Evolutionary conservation across 2,113 vertebrate species (phyloP).

Genomic region (Conger conger): DNA sequence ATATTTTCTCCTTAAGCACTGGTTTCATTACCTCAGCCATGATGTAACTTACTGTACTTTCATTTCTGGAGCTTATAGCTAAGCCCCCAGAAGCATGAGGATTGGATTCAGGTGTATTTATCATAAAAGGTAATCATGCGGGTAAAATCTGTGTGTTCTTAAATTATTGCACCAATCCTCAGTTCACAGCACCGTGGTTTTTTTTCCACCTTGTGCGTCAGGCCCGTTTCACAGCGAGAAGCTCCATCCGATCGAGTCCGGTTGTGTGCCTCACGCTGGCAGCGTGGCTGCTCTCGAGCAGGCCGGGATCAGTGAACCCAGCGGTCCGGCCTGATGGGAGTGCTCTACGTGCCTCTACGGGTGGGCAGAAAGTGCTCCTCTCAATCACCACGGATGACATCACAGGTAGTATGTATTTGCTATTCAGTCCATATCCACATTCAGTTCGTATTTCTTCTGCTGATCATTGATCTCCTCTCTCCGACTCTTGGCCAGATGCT

Average conservation of each 20-base stretch:
- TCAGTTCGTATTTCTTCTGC: not conserved
- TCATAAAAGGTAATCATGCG: not conserved
- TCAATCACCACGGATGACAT: not conserved
- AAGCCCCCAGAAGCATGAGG: too few relatives aligned
- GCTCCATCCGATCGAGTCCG: not conserved
- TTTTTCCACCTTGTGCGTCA: not conserved
- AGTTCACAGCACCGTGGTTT: not conserved
- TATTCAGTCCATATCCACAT: not conserved
- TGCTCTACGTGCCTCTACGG: not conserved
- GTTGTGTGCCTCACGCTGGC: not conserved
- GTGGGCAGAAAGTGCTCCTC: not conserved
- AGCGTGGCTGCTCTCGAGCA: not conserved
- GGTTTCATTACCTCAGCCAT: not conserved
- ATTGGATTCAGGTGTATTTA: not conserved
- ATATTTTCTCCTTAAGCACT: not conserved
- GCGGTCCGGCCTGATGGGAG: conserved; percentile 1
- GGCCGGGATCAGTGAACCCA: not conserved
- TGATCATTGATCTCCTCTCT: not conserved
- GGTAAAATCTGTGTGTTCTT: not conserved
- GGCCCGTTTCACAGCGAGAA: not conserved
- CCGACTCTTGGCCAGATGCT: not conserved
- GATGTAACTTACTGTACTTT: not conserved
- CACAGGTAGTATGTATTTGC: not conserved
- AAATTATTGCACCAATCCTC: not conserved
- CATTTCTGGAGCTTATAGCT: too few relatives aligned